Evolutionary conservation across 1,140 invertebrate genomes (phyloP), one percentile per base, ranked within the genome.

Genomic region (Drosophila lacteicornis): DNA sequence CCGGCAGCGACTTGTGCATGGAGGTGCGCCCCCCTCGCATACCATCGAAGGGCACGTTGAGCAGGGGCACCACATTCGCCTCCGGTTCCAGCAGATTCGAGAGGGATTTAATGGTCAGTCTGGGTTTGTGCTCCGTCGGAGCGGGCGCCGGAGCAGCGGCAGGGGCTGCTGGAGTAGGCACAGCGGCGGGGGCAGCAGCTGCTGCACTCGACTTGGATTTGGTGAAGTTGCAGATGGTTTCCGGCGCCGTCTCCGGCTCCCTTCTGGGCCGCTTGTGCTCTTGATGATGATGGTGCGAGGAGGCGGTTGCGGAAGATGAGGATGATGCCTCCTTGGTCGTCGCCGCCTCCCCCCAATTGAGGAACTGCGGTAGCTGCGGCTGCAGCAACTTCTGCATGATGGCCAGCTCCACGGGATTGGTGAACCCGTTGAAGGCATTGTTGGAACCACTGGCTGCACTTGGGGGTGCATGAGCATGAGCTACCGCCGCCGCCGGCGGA

Each of bases 381-480:
- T 91, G 87, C 30, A 86, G 65, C 33, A 95, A 93, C 82, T 96
- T 95, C 74, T 96, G 95, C 95, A 95, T 96, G 93, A 95, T 94
- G 0, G 94, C 94, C 58, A 95, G 91, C 84, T 96, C 95, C 66
- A 96, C 91, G 19, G 94, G 94, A 83, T 94, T 95, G 93, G 94
- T 81, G 94, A 95, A 86, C 19, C 80, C 74, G 36, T 78, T 83
- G 3, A 50, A 42, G 11, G 62, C 50, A 53, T 53, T 76, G 7
- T 61, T 76, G n/a, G 71, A 38, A 19, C 40, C 67, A 11, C 36
- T 43, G 19, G 73, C 45, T 2, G 79, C 46, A n/a, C 60, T 45
- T 19, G 74, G 12, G 17, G 43, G 43, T 11, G 74, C 19, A 25
- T 51, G 56, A 5, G 33, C 47, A n/a, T 58, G 47, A 15, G 49